phyloP scores from a whole-genome alignment of 2,113 vertebrate genomes.

The Lutjanus erythropterus region DNA sequence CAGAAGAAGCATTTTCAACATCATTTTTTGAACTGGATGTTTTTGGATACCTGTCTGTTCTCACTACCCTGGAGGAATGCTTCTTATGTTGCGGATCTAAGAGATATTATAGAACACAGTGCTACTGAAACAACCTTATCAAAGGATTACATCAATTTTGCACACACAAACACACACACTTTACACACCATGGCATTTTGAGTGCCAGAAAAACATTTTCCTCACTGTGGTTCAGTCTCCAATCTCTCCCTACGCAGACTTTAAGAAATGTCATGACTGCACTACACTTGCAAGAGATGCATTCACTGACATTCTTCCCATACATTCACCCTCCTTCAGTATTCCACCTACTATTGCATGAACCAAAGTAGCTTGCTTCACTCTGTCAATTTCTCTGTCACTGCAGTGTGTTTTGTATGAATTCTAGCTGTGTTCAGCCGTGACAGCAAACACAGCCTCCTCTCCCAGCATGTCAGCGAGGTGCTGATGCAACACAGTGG shows the following conservation, averaged over 20 bases:
- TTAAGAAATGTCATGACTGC: conserved; percentile 1
- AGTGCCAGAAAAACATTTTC: neutral
- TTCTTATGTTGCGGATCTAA: neutral
- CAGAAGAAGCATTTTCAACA: neutral
- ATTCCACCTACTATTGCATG: conserved; percentile 1
- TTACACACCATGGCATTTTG: conserved; percentile 10
- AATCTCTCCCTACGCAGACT: neutral
- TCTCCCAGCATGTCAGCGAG: conserved; percentile 25
- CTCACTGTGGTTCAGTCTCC: neutral
- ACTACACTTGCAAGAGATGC: neutral
- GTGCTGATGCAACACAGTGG: conserved; percentile 61
- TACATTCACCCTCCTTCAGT: neutral
- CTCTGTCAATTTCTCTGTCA: conserved; percentile 27
- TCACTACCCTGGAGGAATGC: neutral
- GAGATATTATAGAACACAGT: neutral
- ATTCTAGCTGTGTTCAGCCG: conserved; percentile 45
- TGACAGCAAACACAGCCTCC: conserved; percentile 46
- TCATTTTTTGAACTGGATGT: neutral
- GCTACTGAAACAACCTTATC: neutral
- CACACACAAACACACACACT: neutral
- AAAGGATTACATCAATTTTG: neutral
- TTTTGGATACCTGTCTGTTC: conserved; percentile 2
- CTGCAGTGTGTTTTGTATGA: conserved; percentile 21
- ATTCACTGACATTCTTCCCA: neutral
- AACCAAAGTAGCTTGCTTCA: conserved; percentile 12